Percentiles rank a stretch among this genome's conserved stretches.
phyloP scores from a whole-genome alignment of 1,140 invertebrate genomes.

The Cecropterus lyciades region DNA sequence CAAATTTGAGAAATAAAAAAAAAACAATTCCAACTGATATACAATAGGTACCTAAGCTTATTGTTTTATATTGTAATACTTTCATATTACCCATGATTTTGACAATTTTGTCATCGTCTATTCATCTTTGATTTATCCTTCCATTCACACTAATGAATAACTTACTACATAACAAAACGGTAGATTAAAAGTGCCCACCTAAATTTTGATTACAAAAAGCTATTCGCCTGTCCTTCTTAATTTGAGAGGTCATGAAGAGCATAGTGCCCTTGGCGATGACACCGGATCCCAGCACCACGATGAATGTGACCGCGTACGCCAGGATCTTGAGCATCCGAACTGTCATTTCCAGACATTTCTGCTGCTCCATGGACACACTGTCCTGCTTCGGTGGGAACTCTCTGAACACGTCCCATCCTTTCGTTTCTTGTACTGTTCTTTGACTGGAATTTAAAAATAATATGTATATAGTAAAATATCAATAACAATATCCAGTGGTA shows the following conservation, averaged over 20 bases:
- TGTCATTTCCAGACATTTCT: constrained; percentile 93
- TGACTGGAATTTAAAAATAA: constrained; percentile 86
- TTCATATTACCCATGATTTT: too few species aligned
- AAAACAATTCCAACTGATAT: too few species aligned
- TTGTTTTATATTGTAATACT: too few species aligned
- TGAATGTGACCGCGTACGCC: constrained; percentile 93
- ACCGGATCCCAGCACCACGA: constrained; percentile 92
- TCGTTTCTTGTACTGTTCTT: constrained; percentile 93
- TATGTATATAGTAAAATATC: not conserved
- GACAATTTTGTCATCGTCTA: too few species aligned
- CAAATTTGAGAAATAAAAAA: too few species aligned
- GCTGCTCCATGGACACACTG: constrained; percentile 94
- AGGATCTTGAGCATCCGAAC: constrained; percentile 94
- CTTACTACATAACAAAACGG: too few species aligned
- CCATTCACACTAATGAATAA: too few species aligned
- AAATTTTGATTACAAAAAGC: constrained; percentile 93
- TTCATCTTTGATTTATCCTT: too few species aligned
- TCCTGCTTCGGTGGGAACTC: constrained; percentile 94
- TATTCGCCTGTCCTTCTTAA: constrained; percentile 89
- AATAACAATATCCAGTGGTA: too few species aligned
- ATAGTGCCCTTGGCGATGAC: constrained; percentile 94
- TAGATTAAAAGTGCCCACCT: too few species aligned
- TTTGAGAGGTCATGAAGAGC: constrained; percentile 96
- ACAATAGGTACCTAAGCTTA: too few species aligned
- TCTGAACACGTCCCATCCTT: constrained; percentile 98